These are phyloP conservation scores for Macroglossus sobrinus DNA, from an alignment of 2,113 vertebrate species.

Conservation along the genomic window DNA sequence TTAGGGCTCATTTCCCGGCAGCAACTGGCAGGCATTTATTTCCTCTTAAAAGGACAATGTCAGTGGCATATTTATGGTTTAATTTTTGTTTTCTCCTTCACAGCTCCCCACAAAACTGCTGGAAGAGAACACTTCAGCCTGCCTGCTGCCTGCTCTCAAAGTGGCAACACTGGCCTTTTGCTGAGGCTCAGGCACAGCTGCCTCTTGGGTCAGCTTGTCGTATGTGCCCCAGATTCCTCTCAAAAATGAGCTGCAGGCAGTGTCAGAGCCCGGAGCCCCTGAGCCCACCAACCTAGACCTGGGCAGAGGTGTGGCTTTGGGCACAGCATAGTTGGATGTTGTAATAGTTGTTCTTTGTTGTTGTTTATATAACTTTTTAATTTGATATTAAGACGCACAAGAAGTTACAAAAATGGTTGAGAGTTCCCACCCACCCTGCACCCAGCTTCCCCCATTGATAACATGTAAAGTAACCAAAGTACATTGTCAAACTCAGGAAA, in stretches of 20 bases:
- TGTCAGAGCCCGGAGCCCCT: neutral
- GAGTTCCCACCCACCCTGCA: neutral
- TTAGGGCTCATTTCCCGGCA: neutral
- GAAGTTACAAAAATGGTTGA: neutral
- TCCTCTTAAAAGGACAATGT: neutral
- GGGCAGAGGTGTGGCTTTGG: neutral
- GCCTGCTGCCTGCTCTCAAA: neutral
- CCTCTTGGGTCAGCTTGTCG: accelerated
- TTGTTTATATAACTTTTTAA: neutral
- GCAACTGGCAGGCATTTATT: neutral
- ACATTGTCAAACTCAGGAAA: neutral
- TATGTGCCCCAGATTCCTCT: neutral
- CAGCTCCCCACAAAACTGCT: neutral
- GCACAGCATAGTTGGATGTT: neutral
- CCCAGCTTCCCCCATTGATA: neutral
- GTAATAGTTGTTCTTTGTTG: neutral
- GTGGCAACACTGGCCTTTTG: neutral
- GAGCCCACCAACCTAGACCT: neutral
- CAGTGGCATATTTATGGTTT: neutral
- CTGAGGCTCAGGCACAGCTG: accelerated
- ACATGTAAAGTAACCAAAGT: neutral
- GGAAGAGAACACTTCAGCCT: neutral
- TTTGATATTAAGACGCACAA: neutral
- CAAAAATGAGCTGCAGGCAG: neutral
- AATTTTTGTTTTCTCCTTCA: constrained; percentile 28